phyloP scores from a whole-genome alignment of 2,113 vertebrate species.

The Pimephales promelas region DNA sequence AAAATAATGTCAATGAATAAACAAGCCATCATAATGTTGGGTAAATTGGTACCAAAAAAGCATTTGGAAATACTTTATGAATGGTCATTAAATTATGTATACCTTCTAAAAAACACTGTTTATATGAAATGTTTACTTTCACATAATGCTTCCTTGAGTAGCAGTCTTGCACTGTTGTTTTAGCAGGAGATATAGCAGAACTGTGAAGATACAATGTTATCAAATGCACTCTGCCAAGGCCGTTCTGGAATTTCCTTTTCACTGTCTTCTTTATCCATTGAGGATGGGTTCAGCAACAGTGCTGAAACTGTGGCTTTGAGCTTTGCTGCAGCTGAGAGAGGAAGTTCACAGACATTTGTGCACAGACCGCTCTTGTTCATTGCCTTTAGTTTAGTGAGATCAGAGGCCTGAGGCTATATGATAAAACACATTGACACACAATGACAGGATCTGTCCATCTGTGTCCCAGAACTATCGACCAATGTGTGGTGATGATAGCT shows the following conservation, averaged over 20 bases:
- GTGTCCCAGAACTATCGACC: conserved; percentile 52
- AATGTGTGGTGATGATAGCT: conserved; percentile 62
- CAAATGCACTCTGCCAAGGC: conserved; percentile 17
- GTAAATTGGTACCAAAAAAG: neutral
- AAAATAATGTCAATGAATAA: neutral
- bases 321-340: conserved; percentile 33
- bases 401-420: conserved; percentile 44
- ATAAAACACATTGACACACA: conserved; percentile 60
- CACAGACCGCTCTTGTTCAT: conserved; percentile 58
- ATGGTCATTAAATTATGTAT: neutral
- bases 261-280: conserved; percentile 31
- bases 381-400: conserved; percentile 39
- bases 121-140: neutral
- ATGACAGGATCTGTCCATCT: conserved; percentile 64
- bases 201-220: conserved; percentile 23
- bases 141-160: neutral
- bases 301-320: conserved; percentile 42
- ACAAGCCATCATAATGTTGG: neutral
- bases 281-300: conserved; percentile 22
- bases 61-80: neutral
- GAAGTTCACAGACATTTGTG: conserved; percentile 56
- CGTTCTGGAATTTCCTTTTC: conserved; percentile 46
- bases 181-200: neutral
- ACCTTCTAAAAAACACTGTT: neutral
- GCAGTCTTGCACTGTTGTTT: neutral